Conservation (phyloP, 2,113 vertebrate genomes). For the Scytalopus superciliaris region DNA sequence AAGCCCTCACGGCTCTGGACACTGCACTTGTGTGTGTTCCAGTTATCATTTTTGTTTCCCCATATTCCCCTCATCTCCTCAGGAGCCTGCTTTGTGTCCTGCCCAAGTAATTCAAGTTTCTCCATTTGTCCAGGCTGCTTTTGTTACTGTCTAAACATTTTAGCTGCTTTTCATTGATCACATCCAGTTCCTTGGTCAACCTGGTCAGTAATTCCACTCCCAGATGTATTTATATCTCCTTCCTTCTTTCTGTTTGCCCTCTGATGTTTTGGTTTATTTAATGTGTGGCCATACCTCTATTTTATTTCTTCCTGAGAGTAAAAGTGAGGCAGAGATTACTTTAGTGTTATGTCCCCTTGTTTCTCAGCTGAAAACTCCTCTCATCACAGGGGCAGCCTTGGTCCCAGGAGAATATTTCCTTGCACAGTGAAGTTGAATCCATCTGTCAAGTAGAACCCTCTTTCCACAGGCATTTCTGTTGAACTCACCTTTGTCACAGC, state of each 20-base stretch:
- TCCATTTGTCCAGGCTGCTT: neutral
- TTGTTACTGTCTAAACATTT: neutral
- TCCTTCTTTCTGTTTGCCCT: neutral
- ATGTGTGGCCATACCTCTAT: neutral
- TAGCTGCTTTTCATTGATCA: neutral
- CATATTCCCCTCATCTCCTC: neutral
- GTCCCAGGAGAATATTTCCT: neutral
- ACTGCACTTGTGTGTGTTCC: neutral
- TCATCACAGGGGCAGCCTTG: neutral
- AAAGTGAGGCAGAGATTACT: neutral
- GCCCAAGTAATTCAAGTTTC: neutral
- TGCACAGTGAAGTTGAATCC: neutral
- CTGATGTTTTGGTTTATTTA: neutral
- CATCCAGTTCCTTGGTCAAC: neutral
- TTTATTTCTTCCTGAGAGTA: neutral
- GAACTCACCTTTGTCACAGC: neutral
- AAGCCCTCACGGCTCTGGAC: neutral
- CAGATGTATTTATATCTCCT: neutral
- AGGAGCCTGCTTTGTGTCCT: neutral
- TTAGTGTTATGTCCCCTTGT: neutral
- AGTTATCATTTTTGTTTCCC: neutral
- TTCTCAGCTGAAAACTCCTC: neutral
- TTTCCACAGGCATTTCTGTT: neutral
- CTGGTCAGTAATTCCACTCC: neutral
- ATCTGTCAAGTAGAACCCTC: neutral